Percentiles rank a stretch among this genome's conserved stretches.
Evolutionary conservation across 2,113 vertebrate genomes (phyloP).

Genomic region (Scortum barcoo): DNA sequence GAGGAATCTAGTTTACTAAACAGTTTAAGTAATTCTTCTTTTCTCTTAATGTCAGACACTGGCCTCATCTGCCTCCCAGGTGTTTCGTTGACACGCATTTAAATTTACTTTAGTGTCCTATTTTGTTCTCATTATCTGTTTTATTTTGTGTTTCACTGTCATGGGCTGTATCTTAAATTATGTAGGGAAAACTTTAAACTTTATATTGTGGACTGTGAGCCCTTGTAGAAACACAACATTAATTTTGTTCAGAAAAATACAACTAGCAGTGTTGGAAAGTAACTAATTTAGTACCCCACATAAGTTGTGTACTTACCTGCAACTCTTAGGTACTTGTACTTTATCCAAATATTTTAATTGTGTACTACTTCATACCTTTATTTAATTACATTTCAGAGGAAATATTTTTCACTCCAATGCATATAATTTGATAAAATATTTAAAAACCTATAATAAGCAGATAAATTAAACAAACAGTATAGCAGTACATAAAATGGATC

Average conservation of each 20-base stretch:
- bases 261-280: no score
- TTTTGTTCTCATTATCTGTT: slow-evolving; percentile 21
- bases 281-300: background rate
- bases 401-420: background rate
- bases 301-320: background rate
- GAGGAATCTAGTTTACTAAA: background rate
- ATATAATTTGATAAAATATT: background rate
- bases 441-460: background rate
- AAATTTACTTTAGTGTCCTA: slow-evolving; percentile 14
- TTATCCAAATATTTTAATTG: background rate
- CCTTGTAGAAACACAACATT: no score
- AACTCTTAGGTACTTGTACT: background rate
- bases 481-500: background rate
- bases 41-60: background rate
- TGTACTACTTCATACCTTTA: background rate
- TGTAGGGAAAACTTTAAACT: no score
- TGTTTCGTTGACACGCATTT: slow-evolving; percentile 10
- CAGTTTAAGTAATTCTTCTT: background rate
- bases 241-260: no score
- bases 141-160: no score
- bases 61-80: slow-evolving; percentile 17
- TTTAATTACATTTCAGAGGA: background rate
- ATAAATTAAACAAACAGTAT: background rate
- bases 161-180: no score
- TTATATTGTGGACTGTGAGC: no score